phyloP scores from a whole-genome alignment of 1,140 invertebrate species.

The Aphis craccivora region DNA sequence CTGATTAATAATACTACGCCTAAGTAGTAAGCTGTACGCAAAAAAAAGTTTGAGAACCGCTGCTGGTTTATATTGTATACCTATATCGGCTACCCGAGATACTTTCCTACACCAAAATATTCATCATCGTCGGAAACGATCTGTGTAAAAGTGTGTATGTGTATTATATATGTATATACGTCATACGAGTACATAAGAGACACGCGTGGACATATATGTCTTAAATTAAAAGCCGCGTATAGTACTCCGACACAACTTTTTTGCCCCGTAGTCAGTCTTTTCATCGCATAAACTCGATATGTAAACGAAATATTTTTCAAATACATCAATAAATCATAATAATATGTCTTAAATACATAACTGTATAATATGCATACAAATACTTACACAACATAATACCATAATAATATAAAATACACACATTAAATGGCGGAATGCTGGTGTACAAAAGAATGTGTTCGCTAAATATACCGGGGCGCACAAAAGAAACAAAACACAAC shows the following conservation, averaged over 20 bases:
- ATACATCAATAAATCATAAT: constrained; percentile 10
- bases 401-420: not conserved
- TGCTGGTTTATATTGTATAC: too few relatives aligned
- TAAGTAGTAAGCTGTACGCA: too few relatives aligned
- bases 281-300: not conserved
- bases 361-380: not conserved
- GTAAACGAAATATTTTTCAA: constrained; percentile 20
- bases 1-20: too few relatives aligned
- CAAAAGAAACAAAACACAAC: constrained; percentile 8
- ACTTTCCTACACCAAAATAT: not conserved
- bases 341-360: not conserved
- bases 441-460: not conserved
- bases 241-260: not conserved
- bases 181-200: not conserved
- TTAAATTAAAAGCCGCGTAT: not conserved
- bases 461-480: not conserved
- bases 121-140: not conserved
- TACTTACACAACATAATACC: not conserved
- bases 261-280: not conserved
- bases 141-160: not conserved
- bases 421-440: not conserved
- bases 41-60: too few relatives aligned
- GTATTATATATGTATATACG: too few relatives aligned
- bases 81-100: too few relatives aligned
- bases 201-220: not conserved